These are phyloP conservation scores for Tortrix viridana DNA, from an alignment of 2,888 invertebrate genomes.

Conservation along the genomic window DNA sequence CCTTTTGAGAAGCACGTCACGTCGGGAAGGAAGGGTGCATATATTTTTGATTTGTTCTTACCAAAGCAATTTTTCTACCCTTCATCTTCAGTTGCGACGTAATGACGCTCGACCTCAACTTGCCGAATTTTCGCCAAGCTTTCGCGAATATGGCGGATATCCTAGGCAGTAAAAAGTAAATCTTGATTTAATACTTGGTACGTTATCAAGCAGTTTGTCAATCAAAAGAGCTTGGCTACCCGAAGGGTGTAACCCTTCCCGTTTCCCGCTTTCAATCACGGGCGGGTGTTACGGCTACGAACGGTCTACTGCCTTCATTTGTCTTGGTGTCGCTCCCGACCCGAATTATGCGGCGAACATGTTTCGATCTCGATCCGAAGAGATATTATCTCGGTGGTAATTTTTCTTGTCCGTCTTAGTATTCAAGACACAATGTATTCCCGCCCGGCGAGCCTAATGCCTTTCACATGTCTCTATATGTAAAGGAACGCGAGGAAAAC, in stretches of 20 bases:
- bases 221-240: slow-evolving; percentile 45
- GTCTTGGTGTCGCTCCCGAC: slow-evolving; percentile 60
- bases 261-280: slow-evolving; percentile 53
- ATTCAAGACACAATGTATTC: slow-evolving; percentile 65
- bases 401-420: slow-evolving; percentile 71
- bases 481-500: slow-evolving; percentile 48
- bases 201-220: slow-evolving; percentile 31
- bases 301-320: slow-evolving; percentile 59
- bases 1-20: slow-evolving; percentile 73
- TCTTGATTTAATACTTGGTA: slow-evolving; percentile 33
- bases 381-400: slow-evolving; percentile 72
- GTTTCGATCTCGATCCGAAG: slow-evolving; percentile 60
- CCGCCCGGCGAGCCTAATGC: slow-evolving; percentile 61
- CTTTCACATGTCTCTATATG: slow-evolving; percentile 46
- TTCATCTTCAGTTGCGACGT: slow-evolving; percentile 53
- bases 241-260: slow-evolving; percentile 51
- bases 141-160: slow-evolving; percentile 1
- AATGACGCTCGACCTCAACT: slow-evolving; percentile 41
- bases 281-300: slow-evolving; percentile 46
- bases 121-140: slow-evolving; percentile 15
- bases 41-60: slow-evolving; percentile 83
- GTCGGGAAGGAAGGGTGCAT: slow-evolving; percentile 81
- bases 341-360: slow-evolving; percentile 64
- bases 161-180: slow-evolving; percentile 14
- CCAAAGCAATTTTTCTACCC: slow-evolving; percentile 74